Conservation (phyloP, 2,113 vertebrate species). For the Sorex fumeus region DNA sequence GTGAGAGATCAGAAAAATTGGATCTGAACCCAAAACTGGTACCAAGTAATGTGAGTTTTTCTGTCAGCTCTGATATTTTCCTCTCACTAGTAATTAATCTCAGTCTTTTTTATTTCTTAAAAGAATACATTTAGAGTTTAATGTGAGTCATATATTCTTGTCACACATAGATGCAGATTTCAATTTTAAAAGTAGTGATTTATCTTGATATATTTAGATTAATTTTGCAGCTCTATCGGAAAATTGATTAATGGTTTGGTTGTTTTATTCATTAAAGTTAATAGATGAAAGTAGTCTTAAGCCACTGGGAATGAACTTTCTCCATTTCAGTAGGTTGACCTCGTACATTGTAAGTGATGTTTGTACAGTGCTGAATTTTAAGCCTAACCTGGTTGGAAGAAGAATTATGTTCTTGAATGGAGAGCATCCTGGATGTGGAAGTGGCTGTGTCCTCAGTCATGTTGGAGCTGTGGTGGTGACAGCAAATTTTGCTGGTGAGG, state of each 20-base stretch:
- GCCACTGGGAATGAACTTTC: background rate
- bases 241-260: constrained; percentile 29
- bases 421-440: background rate
- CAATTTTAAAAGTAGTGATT: constrained; percentile 46
- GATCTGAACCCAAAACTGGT: background rate
- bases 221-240: constrained; percentile 43
- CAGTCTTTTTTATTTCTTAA: background rate
- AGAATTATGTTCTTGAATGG: background rate
- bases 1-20: background rate
- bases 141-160: constrained; percentile 27
- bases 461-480: background rate
- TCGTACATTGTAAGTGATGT: background rate
- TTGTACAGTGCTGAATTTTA: constrained; percentile 32
- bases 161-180: constrained; percentile 25
- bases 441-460: background rate
- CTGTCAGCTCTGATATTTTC: constrained; percentile 15
- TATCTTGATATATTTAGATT: constrained; percentile 53
- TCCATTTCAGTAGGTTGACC: background rate
- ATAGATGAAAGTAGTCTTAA: constrained; percentile 22
- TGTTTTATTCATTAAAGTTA: constrained; percentile 50
- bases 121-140: background rate
- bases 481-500: background rate
- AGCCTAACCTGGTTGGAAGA: background rate
- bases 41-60: background rate
- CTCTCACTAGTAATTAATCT: background rate